Conservation (phyloP, 2,888 invertebrate species). For the Thera britannica region DNA sequence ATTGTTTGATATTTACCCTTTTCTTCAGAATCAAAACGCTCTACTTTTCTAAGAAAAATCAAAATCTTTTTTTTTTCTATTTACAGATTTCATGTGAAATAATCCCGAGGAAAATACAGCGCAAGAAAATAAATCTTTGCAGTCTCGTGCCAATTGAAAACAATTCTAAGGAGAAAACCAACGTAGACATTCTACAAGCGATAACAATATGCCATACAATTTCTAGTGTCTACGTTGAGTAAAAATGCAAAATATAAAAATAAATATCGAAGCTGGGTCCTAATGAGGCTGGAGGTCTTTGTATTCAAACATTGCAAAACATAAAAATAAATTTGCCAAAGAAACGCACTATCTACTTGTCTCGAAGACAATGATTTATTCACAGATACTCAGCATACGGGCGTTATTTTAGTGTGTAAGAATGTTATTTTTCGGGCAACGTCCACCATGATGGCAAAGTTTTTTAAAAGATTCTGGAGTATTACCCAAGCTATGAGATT, state of each 20-base stretch:
- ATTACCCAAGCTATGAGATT: too few species aligned
- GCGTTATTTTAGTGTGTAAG: conserved; percentile 45
- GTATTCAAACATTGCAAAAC: conserved; percentile 63
- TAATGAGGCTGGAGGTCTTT: conserved; percentile 37
- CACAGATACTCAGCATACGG: conserved; percentile 52
- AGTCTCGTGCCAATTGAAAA: conserved; percentile 27
- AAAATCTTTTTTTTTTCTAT: not conserved
- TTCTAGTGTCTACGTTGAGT: conserved; percentile 22
- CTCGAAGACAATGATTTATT: conserved; percentile 75
- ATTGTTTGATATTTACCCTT: not conserved
- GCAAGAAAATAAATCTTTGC: conserved; percentile 17
- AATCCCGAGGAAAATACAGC: conserved; percentile 12
- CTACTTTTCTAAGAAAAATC: not conserved
- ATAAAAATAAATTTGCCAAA: conserved; percentile 72
- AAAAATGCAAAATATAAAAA: conserved; percentile 16
- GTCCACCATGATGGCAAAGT: too few species aligned
- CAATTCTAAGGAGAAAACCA: conserved; percentile 26
- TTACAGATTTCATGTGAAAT: not conserved
- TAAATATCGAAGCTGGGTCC: conserved; percentile 25
- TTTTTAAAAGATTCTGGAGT: too few species aligned
- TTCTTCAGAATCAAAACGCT: not conserved
- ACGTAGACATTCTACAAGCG: conserved; percentile 14
- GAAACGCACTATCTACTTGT: conserved; percentile 76
- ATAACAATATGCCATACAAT: conserved; percentile 33
- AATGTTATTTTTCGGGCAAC: too few species aligned